Evolutionary conservation across 2,888 invertebrate species (phyloP).

Genomic region (Meganola albula): DNA sequence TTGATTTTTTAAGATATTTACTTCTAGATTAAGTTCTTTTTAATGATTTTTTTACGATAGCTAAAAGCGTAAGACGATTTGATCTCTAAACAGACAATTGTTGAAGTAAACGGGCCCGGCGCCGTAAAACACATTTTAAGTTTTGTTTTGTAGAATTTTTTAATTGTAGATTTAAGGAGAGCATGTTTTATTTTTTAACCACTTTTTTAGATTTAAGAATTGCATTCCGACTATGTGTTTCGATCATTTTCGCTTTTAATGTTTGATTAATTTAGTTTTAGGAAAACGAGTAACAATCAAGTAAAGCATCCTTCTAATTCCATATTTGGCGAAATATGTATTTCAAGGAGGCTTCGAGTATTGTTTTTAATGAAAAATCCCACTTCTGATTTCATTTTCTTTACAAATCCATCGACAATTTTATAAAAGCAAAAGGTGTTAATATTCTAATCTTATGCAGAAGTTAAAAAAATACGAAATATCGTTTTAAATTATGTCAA

Average conservation of each 20-base stretch:
- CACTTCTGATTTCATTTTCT: slow-evolving; percentile 17
- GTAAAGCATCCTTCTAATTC: slow-evolving; percentile 43
- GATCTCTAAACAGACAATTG: slow-evolving; percentile 62
- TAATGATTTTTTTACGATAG: slow-evolving; percentile 55
- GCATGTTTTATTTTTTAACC: slow-evolving; percentile 72
- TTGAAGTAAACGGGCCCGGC: slow-evolving; percentile 65
- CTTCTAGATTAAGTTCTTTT: slow-evolving; percentile 41
- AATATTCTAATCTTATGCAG: no score
- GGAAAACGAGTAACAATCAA: slow-evolving; percentile 26
- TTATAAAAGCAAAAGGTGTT: neutral
- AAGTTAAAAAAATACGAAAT: no score
- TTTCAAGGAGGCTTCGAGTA: slow-evolving; percentile 39
- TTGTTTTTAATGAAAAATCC: slow-evolving; percentile 27
- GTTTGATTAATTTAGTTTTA: slow-evolving; percentile 52
- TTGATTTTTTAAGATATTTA: slow-evolving; percentile 51
- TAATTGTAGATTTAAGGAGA: slow-evolving; percentile 41
- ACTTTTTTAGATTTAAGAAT: slow-evolving; percentile 41
- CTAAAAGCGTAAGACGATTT: slow-evolving; percentile 68
- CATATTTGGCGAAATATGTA: slow-evolving; percentile 68
- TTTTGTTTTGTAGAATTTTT: slow-evolving; percentile 37
- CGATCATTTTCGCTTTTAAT: slow-evolving; percentile 55
- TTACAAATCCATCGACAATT: neutral
- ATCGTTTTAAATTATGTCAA: no score
- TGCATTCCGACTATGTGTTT: slow-evolving; percentile 38
- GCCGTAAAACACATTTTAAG: slow-evolving; percentile 38